A percentile compares a stretch with the other conserved stretches of the same genome.
phyloP scores from a whole-genome alignment of 1,140 invertebrate genomes.

The Apolygus lucorum region DNA sequence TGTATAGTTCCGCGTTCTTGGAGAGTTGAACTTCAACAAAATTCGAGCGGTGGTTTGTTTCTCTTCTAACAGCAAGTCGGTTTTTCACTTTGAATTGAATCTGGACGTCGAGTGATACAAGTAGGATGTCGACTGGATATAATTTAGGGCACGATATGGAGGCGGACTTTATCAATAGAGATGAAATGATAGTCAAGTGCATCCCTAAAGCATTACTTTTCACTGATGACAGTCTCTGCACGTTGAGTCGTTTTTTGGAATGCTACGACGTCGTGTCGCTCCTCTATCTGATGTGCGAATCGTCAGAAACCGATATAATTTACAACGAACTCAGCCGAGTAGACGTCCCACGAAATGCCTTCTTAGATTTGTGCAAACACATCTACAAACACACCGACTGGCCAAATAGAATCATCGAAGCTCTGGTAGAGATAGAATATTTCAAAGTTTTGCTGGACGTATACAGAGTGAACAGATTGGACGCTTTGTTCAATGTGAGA shows the following conservation, averaged over 20 bases:
- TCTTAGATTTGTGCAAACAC: not conserved
- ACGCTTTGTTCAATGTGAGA: not conserved
- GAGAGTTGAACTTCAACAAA: no score
- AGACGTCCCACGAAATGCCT: not conserved
- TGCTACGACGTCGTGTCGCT: not conserved
- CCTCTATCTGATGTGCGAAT: not conserved
- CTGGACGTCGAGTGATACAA: no score
- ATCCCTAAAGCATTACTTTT: not conserved
- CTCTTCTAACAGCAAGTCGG: no score
- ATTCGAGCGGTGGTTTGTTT: no score
- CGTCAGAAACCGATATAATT: not conserved
- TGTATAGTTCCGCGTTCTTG: no score
- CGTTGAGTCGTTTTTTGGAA: not conserved
- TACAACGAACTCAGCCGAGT: not conserved
- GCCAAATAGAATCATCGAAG: not conserved
- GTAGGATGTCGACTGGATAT: no score
- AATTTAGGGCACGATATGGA: no score
- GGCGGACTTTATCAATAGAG: no score
- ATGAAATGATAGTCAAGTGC: constrained; percentile 4
- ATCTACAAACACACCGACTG: not conserved
- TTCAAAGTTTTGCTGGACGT: not conserved
- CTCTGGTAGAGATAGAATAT: not conserved
- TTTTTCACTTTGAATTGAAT: no score
- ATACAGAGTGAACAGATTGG: not conserved
- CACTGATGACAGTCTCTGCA: not conserved